A percentile compares a stretch with the other conserved stretches of the same genome.
Conservation (phyloP, 2,113 vertebrate genomes). For the Empidonax traillii region DNA sequence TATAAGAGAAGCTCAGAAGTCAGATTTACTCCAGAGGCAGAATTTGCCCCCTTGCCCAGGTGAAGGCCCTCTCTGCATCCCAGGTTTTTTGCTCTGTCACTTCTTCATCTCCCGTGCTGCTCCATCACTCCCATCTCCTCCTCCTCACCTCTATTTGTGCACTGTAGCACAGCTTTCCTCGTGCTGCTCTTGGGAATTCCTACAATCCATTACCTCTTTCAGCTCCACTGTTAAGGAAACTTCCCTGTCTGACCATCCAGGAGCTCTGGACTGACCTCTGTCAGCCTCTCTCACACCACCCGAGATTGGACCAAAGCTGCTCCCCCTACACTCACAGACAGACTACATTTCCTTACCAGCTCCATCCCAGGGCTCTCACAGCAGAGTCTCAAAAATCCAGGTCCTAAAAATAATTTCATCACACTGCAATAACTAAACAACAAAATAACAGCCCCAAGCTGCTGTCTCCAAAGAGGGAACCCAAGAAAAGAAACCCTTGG, state of each 20-base stretch:
- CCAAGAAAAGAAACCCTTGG: accelerated
- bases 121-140: background rate
- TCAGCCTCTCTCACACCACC: background rate
- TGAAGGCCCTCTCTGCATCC: background rate
- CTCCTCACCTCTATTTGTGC: accelerated
- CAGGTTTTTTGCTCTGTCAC: background rate
- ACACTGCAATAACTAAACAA: background rate
- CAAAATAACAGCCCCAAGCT: background rate
- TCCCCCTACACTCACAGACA: background rate
- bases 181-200: accelerated
- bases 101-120: background rate
- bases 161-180: background rate
- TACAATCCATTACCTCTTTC: accelerated
- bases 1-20: background rate
- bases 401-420: background rate
- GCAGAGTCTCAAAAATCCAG: background rate
- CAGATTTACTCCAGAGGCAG: background rate
- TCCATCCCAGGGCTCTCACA: background rate
- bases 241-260: background rate
- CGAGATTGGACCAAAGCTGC: background rate
- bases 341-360: no score
- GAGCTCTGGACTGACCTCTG: background rate
- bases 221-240: background rate
- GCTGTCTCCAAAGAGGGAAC: accelerated
- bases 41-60: background rate